These are phyloP conservation scores for Delphinus delphis DNA, from an alignment of 2,113 vertebrate species.

Conservation along the genomic window DNA sequence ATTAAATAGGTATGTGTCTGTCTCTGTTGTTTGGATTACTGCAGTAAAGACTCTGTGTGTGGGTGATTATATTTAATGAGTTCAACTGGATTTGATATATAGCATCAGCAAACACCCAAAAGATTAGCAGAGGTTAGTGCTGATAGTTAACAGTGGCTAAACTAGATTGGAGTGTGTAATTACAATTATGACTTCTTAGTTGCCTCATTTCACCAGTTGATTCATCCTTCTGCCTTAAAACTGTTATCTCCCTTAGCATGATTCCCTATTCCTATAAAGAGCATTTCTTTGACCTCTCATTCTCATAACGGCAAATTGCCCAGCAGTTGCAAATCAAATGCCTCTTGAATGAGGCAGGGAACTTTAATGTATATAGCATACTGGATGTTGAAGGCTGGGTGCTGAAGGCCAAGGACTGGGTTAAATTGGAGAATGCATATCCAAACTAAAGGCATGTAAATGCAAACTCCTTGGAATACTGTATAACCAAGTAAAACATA, in stretches of 20 bases:
- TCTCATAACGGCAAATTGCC: background rate
- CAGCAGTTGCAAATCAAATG: background rate
- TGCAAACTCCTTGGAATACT: background rate
- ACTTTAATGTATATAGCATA: background rate
- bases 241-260: background rate
- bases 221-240: background rate
- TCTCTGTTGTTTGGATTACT: background rate
- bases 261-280: background rate
- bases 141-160: background rate
- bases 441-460: background rate
- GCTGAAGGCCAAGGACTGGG: background rate
- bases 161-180: background rate
- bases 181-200: background rate
- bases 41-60: background rate
- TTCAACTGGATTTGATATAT: background rate
- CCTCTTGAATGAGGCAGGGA: background rate
- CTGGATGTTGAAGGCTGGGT: background rate
- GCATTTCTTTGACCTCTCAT: background rate
- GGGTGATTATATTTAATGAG: constrained; percentile 45
- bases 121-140: background rate
- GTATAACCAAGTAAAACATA: background rate
- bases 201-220: background rate
- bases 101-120: background rate
- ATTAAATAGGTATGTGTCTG: background rate
- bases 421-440: background rate